Base-by-base conservation (phyloP, 2,113 vertebrate genomes). In the Psephotus haematonotus region DNA sequence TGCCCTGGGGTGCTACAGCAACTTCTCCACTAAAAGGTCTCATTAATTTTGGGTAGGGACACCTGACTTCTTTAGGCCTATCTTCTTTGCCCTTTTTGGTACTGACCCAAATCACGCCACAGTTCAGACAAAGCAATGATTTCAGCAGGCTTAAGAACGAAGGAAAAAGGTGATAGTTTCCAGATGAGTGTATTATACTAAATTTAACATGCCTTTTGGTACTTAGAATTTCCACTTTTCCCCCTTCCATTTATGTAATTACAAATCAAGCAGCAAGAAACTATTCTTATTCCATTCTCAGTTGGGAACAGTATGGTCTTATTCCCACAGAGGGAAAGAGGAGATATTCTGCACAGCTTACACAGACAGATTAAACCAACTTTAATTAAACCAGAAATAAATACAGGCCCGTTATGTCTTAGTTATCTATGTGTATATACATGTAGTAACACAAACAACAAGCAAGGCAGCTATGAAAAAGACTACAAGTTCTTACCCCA, bases 121-220 rank as follows among this genome's bases (percentile, higher is more conserved):
- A 35, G 81, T 60, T 10, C 35, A 84, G 92, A 77, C 4, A 13
- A 81, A 85, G 96, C 69, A 92, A 95, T 68, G 91, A 94, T 96
- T 92, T 88, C 93, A 87, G 94, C 93, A 95, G 75, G 83, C 97
- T 97, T 79, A 65, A 87, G 96, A 88, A 93, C 95, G 91, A 77
- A 95, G 92, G 89, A 97, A 96, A 95, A 95, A 88, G 59, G 94
- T 95, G 97, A 98, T 98, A 19, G 93, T 95, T 98, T 98, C 98
- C 98, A 98, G 97, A 98, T 98, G 98, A 98, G 95, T 90, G 80
- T 90, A 94, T 96, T 97, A 91, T 53, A 97, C 97, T 95, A 93
- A 97, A 97, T 93, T 97, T 94, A 96, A 97, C 97, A 95, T 98
- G 97, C 97, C 95, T 97, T 96, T 95, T 69, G 81, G 97, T 96